Evolutionary conservation across 2,797 vertebrate genomes (phyloP).

Genomic region (Rousettus madagascariensis): DNA sequence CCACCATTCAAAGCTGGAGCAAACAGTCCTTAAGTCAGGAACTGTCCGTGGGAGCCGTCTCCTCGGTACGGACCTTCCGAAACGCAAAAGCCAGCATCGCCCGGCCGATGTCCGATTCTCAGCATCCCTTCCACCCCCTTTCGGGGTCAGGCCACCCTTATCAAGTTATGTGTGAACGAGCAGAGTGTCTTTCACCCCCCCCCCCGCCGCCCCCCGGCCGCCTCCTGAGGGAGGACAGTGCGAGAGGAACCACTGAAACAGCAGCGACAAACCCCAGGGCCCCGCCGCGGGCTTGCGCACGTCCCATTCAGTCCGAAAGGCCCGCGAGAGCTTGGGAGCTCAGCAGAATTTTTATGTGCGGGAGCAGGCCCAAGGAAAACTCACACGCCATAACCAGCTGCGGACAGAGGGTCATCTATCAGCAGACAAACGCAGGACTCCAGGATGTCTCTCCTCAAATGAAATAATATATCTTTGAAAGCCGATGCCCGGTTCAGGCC

Average conservation of each 20-base stretch:
- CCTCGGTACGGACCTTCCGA: background rate
- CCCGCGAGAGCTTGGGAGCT: slow-evolving; percentile 86
- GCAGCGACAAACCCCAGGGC: slow-evolving; percentile 85
- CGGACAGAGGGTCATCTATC: slow-evolving; percentile 98
- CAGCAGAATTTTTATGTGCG: slow-evolving; percentile 91
- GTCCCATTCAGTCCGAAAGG: slow-evolving; percentile 80
- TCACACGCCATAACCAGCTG: slow-evolving; percentile 92
- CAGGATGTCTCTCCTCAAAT: slow-evolving; percentile 99
- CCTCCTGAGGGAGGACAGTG: slow-evolving; percentile 69
- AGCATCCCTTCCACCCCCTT: background rate
- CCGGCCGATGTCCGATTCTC: slow-evolving; percentile 19
- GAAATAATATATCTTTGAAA: slow-evolving; percentile 99
- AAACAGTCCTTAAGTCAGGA: background rate
- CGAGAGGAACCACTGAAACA: slow-evolving; percentile 92
- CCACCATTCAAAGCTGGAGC: background rate
- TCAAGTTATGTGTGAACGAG: slow-evolving; percentile 88
- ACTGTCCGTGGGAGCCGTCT: no score
- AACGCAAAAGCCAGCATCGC: background rate
- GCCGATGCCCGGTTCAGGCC: slow-evolving; percentile 96
- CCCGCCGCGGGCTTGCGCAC: slow-evolving; percentile 83
- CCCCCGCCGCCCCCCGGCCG: slow-evolving; percentile 78
- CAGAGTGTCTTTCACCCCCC: slow-evolving; percentile 86
- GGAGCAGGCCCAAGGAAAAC: slow-evolving; percentile 90
- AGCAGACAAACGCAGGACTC: slow-evolving; percentile 96
- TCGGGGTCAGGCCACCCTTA: slow-evolving; percentile 51